Evolutionary conservation across 2,113 vertebrate species (phyloP), one percentile per base, ranked within the genome.

Genomic region (Nothobranchius furzeri): DNA sequence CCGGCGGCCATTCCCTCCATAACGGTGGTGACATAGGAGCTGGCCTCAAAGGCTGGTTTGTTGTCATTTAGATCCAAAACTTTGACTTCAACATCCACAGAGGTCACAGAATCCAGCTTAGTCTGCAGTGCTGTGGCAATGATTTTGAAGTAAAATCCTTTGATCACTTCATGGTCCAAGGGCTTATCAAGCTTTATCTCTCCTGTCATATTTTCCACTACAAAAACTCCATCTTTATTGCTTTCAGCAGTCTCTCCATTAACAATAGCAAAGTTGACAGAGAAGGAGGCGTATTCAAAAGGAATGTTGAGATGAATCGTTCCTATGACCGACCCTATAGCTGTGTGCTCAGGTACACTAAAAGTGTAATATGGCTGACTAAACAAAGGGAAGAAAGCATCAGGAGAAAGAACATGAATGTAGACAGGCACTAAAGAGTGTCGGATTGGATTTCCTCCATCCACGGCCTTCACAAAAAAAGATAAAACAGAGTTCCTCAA

Each of bases 401-500:
- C 95, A 2, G 95, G 90, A 1, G 95, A 93, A 68, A 99, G 88
- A 60, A 99, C 95, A 0, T 98, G 95, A 67, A 99, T 94, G 42
- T 99, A 98, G 25, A 99, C 96, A 2, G 98, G 95, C 54, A 97
- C 95, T 46, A 98, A 91, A 10, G 95, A 95, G 82, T 98, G 96
- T 15, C 91, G 94, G 7, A 95, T 82, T 36, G 96, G 96, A 72
- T 92, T 92, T 40, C 96, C 98, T 15, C 94, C 93, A 59, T 99
- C 97, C 7, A 96, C 93, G n/a, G 98, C 98, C 89, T 98, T 98
- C 47, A 99, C 96, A 64, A 97, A 99, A 84, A 98, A 99, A 0
- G 97, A 98, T 50, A 97, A 89, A 43, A 98, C 94, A 0, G 96
- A 95, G 66, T 95, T 97, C 85, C 91, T 95, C 46, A 95, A 83